Evolutionary conservation across 2,113 vertebrate species (phyloP).

Genomic region (Suncus etruscus): DNA sequence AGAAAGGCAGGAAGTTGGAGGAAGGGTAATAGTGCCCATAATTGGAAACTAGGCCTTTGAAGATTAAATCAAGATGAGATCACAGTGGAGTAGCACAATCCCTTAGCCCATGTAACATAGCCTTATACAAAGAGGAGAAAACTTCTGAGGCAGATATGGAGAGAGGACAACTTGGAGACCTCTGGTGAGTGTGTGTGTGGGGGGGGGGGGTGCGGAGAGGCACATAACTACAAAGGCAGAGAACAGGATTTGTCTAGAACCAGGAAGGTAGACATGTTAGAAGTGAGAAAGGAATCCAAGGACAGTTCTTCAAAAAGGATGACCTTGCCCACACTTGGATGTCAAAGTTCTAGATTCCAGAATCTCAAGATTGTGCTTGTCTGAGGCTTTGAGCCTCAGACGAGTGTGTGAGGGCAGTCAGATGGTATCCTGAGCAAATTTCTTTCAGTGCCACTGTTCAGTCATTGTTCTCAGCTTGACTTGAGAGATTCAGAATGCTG

Average conservation of each 20-base stretch:
- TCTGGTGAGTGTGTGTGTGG: too few relatives aligned
- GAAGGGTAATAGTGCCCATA: background rate
- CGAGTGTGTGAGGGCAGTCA: background rate
- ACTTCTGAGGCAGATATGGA: background rate
- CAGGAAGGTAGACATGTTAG: background rate
- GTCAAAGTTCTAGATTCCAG: background rate
- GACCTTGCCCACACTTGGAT: background rate
- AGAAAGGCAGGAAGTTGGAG: too few relatives aligned
- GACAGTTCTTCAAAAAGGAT: too few relatives aligned
- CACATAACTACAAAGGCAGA: accelerated
- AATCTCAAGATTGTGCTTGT: background rate
- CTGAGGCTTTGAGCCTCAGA: background rate
- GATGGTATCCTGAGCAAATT: background rate
- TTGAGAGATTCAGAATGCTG: background rate
- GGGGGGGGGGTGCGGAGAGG: too few relatives aligned
- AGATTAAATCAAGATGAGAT: background rate
- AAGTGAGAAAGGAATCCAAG: background rate
- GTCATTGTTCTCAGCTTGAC: background rate
- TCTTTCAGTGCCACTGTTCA: background rate
- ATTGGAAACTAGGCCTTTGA: background rate
- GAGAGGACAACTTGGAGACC: background rate
- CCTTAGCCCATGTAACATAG: background rate
- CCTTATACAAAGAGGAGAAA: background rate
- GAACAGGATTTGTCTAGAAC: background rate
- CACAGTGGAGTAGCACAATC: background rate